Evolutionary conservation across 92 coral and sea anemone species (phyloP), one percentile per base, ranked within the genome.

Genomic region (Palythoa grandiflora): DNA sequence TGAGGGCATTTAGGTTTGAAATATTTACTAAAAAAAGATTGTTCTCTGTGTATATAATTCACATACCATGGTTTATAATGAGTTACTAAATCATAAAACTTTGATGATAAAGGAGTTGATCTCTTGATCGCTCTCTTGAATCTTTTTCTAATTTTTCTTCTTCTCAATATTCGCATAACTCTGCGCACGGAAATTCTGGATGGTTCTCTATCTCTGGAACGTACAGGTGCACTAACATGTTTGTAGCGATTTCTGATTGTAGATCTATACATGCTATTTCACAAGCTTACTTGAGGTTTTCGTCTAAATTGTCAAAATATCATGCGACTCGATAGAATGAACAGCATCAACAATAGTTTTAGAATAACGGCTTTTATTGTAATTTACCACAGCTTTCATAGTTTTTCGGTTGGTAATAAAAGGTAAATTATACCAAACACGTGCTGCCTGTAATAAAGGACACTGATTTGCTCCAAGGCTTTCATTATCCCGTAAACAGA

Each of bases 131-230:
- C 13, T 50, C 35, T 89, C 81, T 89, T 89, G 9, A 8, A 20
- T 84, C 77, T 84, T 68, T 76, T 79, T 84, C 92, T 48, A 76
- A 37, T 50, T 78, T 57, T 50, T 83, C 92, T 78, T 70, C 70
- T 89, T 78, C 59, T 85, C 89, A 89, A 36, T 52, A 57, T 65
- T 89, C 38, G 78, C 57, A 89, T 12, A 71, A 89, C 50, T 28
- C 40, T 85, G 71, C 78, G 72, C 40, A 89, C 80, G 53, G 85
- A 83, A 75, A 89, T 57, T 79, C 89, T 81, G 71, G 91, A 88
- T 40, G 91, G 88, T 74, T 88, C 91, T 63, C 91, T 88, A 63
- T 54, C 91, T 73, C 92, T 77, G 20, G 75, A 38, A 61, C 60
- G 48, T 79, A 63, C 28, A 28, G 0, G 28, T 28, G 28, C 83